These are phyloP conservation scores for Hemibates koningsi DNA, from an alignment of 2,113 vertebrate genomes.

Conservation along the genomic window DNA sequence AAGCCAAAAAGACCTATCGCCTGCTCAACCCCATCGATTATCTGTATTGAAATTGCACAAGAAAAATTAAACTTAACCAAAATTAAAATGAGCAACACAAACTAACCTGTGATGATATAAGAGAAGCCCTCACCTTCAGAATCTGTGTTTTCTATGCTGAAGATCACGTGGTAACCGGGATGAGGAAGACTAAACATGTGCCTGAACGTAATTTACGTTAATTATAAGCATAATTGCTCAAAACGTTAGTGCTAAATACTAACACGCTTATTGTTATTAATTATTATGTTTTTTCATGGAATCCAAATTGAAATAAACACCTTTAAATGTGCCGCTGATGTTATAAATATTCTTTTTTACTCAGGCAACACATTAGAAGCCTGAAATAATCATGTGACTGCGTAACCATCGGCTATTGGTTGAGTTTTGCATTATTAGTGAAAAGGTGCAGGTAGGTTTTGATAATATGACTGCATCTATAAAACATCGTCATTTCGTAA, in stretches of 20 bases:
- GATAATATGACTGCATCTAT: not conserved
- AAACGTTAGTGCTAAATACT: not conserved
- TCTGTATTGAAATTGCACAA: not conserved
- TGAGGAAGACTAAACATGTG: not conserved
- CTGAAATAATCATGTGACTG: not conserved
- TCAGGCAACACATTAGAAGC: not conserved
- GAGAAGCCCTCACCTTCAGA: slow-evolving; percentile 6
- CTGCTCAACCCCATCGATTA: not conserved
- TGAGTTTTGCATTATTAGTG: not conserved
- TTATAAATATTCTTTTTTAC: not conserved
- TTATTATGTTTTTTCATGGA: not conserved
- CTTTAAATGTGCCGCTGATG: not conserved
- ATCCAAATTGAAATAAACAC: not conserved
- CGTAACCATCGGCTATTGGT: not conserved
- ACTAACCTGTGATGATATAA: not conserved
- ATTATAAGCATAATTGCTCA: not conserved
- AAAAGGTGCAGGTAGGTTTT: not conserved
- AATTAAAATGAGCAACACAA: rapidly evolving
- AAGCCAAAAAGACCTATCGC: not conserved
- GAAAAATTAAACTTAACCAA: not conserved
- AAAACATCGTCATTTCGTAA: not conserved
- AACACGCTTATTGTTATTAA: not conserved
- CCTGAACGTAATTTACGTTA: not conserved
- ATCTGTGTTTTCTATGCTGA: not conserved
- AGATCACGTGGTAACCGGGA: not conserved